A percentile compares a stretch with the other conserved stretches of the same genome.
Conservation (phyloP, 2,797 vertebrate species). For the Ctenochaetus hawaiiensis region DNA sequence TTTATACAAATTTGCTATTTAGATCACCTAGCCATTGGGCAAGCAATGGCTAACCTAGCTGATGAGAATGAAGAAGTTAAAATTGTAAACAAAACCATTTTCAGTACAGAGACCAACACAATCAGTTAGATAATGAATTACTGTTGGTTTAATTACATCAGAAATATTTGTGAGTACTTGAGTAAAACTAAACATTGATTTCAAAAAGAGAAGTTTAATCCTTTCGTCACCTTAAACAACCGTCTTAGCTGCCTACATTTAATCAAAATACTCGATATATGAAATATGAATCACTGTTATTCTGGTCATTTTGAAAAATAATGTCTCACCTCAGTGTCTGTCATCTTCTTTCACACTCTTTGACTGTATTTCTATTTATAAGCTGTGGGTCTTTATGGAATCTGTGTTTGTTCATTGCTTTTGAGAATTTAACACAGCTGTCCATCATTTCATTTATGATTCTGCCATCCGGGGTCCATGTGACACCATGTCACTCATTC, state of each 20-base stretch:
- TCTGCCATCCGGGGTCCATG: conserved; percentile 1
- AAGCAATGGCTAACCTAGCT: too few relatives aligned
- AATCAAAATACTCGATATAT: neutral
- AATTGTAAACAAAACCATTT: too few relatives aligned
- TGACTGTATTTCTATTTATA: conserved; percentile 18
- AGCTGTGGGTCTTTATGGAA: conserved; percentile 4
- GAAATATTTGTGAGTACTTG: neutral
- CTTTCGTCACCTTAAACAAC: neutral
- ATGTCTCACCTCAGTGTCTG: neutral
- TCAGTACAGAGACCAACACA: too few relatives aligned
- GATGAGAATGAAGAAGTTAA: too few relatives aligned
- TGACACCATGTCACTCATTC: conserved; percentile 21
- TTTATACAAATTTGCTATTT: too few relatives aligned
- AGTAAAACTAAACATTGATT: neutral
- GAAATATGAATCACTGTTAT: neutral
- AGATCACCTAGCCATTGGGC: too few relatives aligned
- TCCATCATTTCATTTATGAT: conserved; percentile 28
- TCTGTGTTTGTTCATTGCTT: conserved; percentile 6
- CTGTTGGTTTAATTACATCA: neutral
- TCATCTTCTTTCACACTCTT: neutral
- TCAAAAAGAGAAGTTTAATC: neutral
- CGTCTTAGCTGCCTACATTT: neutral
- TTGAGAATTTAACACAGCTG: conserved; percentile 11
- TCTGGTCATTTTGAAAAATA: neutral
- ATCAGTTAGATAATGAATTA: too few relatives aligned